These are phyloP conservation scores for Metaphire vulgaris DNA, from an alignment of 1,140 invertebrate genomes.

Conservation along the genomic window DNA sequence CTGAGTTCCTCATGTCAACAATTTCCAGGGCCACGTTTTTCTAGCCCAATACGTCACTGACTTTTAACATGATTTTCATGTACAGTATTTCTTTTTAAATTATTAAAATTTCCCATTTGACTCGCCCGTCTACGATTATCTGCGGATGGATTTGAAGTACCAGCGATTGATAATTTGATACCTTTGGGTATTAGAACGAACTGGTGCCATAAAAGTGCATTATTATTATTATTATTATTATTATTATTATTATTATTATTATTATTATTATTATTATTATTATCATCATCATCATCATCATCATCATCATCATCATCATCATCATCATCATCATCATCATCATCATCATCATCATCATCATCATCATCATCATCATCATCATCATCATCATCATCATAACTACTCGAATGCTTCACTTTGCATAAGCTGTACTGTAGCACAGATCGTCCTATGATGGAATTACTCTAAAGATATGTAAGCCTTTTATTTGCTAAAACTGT, in stretches of 20 bases:
- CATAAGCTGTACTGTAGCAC: background rate
- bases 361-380: slow-evolving; percentile 28
- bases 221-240: background rate
- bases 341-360: slow-evolving; percentile 27
- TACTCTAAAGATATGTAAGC: background rate
- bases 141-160: too few species aligned
- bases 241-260: background rate
- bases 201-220: too few species aligned
- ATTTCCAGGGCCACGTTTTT: too few species aligned
- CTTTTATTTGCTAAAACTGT: background rate
- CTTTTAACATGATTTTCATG: too few species aligned
- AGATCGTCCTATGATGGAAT: background rate
- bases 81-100: too few species aligned
- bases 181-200: too few species aligned
- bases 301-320: slow-evolving; percentile 29
- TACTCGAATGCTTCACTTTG: background rate
- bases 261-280: background rate
- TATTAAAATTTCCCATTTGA: too few species aligned
- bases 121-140: too few species aligned
- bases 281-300: slow-evolving; percentile 28
- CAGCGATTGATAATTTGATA: too few species aligned
- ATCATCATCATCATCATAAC: slow-evolving; percentile 18
- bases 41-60: too few species aligned
- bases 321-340: slow-evolving; percentile 28
- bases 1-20: too few species aligned